These are phyloP conservation scores for Diarsia dahlii DNA, from an alignment of 2,888 invertebrate species.

Conservation along the genomic window DNA sequence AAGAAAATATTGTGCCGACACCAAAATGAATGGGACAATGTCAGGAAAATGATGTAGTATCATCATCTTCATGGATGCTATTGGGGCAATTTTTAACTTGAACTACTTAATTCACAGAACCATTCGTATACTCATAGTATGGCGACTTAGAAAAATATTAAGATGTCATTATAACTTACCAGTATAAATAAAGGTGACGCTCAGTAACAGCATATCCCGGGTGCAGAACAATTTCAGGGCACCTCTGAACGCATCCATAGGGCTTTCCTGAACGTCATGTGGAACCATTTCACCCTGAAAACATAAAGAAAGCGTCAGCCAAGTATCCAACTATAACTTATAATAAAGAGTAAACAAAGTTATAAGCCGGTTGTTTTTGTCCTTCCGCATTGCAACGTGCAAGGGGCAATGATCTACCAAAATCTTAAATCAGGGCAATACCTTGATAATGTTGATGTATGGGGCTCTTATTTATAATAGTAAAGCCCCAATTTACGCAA, in stretches of 20 bases:
- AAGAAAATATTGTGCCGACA: no score
- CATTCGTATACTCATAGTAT: no score
- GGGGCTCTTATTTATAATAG: background rate
- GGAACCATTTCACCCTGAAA: slow-evolving; percentile 87
- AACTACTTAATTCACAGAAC: no score
- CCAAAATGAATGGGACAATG: no score
- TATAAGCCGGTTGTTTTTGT: background rate
- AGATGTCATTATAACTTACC: slow-evolving; percentile 88
- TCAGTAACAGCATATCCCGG: slow-evolving; percentile 95
- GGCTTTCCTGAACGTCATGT: slow-evolving; percentile 87
- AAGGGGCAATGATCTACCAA: slow-evolving; percentile 13
- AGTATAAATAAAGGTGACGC: slow-evolving; percentile 97
- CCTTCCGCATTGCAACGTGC: slow-evolving; percentile 24
- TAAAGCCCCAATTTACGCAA: background rate
- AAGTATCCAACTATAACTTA: background rate
- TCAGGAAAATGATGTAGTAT: no score
- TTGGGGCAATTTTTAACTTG: no score
- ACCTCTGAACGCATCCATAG: slow-evolving; percentile 93
- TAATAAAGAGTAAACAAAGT: background rate
- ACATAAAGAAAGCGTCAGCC: slow-evolving; percentile 2
- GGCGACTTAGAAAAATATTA: no score
- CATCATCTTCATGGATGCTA: no score
- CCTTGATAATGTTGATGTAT: slow-evolving; percentile 20
- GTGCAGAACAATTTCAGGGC: slow-evolving; percentile 95
- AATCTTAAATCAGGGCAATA: slow-evolving; percentile 7